Base-by-base conservation (phyloP, 23 tunicate species). In the Halocynthia roretzi region DNA sequence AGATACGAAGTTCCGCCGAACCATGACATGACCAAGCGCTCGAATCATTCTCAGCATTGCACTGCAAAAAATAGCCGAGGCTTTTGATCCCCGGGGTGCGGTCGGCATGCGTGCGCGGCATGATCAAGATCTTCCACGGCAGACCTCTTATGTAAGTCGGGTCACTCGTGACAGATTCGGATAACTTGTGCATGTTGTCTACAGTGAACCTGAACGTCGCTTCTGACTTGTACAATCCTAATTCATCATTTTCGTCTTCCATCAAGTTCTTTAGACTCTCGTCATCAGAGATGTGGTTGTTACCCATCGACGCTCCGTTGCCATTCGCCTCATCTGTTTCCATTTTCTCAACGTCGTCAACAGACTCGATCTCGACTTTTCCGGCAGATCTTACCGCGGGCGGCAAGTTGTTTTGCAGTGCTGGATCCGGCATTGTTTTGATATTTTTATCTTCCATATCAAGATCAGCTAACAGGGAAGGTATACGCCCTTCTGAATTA, bases 21-120 rank as follows among this genome's bases (percentile, higher is more conserved):
- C 94, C 98, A 83, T 87, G 94, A 54, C 98, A 93, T 51, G 98
- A 93, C 98, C 98, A 93, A 10, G 89, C 76, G 56, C 79, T 87
- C 8, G 94, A 75, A 62, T 93, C 98, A 66, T 87, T 87, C 2
- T 93, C 98, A 10, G 94, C 93, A 80, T 93, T 93, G 71, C 98
- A 87, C 81, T 93, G 98, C 21, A 93, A 78, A 80, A 93, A 93
- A 77, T 93, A 93, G 14, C 98, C 98, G 11, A 93, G 81, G 63
- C 84, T 83, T 80, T 83, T 87, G 40, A 75, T 81, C 9, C 68
- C 77, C 7, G 71, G 83, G 69, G 77, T 67, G 9, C 98, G 78
- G 54, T 93, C 94, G 68, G 90, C 92, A 52, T 76, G 77, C 7
- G 70, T 67, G 9, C 98, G 76, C 8, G 98, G 98, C 98, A 93